Evolutionary conservation across 1,140 invertebrate genomes (phyloP).

Genomic region (Drosophila azteca): DNA sequence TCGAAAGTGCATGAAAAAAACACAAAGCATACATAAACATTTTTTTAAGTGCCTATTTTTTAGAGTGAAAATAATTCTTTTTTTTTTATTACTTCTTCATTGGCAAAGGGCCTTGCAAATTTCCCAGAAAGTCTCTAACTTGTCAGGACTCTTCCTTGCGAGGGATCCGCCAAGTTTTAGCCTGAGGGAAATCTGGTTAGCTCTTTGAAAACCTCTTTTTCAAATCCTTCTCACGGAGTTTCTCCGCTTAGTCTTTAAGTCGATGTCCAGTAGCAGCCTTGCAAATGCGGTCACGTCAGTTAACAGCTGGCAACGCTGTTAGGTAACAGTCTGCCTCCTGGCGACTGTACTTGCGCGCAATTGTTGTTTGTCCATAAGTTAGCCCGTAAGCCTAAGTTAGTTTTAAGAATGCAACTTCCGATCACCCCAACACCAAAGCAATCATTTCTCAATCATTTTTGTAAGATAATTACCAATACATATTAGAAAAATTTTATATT

Average conservation of each 20-base stretch:
- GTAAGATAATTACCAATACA: slow-evolving; percentile 28
- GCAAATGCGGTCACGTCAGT: not conserved
- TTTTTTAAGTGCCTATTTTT: slow-evolving; percentile 38
- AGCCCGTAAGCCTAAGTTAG: slow-evolving; percentile 41
- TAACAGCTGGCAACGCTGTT: slow-evolving; percentile 4
- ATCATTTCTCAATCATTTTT: slow-evolving; percentile 41
- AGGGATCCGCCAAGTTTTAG: not conserved
- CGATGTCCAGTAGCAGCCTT: not conserved
- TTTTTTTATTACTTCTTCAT: slow-evolving; percentile 17
- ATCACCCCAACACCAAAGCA: slow-evolving; percentile 39
- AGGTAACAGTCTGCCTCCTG: slow-evolving; percentile 1
- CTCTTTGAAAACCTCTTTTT: not conserved
- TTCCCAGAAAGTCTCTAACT: slow-evolving; percentile 5
- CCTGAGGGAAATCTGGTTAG: not conserved
- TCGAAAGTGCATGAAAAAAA: slow-evolving; percentile 46
- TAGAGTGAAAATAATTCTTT: slow-evolving; percentile 21
- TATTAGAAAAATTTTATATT: slow-evolving; percentile 36
- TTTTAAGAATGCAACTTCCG: slow-evolving; percentile 3
- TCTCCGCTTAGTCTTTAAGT: slow-evolving; percentile 7
- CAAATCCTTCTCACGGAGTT: not conserved
- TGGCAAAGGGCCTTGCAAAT: slow-evolving; percentile 9
- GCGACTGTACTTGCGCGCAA: slow-evolving; percentile 8
- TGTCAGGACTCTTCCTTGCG: not conserved
- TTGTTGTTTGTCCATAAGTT: slow-evolving; percentile 10
- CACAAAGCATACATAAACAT: slow-evolving; percentile 10